Conservation (phyloP, 2,113 vertebrate genomes). For the Myrmecophaga tridactyla region DNA sequence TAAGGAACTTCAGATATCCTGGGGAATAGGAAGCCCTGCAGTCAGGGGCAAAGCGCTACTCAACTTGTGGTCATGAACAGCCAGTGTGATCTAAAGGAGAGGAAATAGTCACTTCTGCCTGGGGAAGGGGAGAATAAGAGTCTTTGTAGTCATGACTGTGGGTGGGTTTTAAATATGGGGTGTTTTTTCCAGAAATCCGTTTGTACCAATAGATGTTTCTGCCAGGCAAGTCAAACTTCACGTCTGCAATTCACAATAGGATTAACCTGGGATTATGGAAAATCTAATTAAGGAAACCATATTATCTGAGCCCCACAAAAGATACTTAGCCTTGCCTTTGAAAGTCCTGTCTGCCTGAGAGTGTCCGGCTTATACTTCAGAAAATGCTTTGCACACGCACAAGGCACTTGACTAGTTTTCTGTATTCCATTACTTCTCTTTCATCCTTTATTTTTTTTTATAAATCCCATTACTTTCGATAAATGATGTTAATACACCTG, state of each 20-base stretch:
- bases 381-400: neutral
- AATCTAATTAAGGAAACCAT: conserved; percentile 68
- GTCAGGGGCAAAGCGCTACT: neutral
- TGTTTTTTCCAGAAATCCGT: neutral
- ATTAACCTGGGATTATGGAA: conserved; percentile 68
- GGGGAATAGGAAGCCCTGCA: neutral
- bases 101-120: neutral
- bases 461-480: conserved; percentile 35
- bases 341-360: neutral
- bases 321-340: conserved; percentile 14
- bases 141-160: neutral
- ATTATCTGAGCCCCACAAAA: conserved; percentile 58
- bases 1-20: neutral
- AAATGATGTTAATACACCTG: conserved; percentile 26
- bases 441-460: neutral
- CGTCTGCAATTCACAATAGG: conserved; percentile 48
- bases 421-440: conserved; percentile 35
- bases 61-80: neutral
- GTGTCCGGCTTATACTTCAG: neutral
- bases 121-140: neutral
- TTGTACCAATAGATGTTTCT: conserved; percentile 47
- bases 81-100: neutral
- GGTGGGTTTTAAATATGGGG: conserved; percentile 18
- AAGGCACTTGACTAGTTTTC: neutral
- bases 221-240: conserved; percentile 49